phyloP scores from a whole-genome alignment of 2,888 invertebrate species.

The Gerris lacustris region DNA sequence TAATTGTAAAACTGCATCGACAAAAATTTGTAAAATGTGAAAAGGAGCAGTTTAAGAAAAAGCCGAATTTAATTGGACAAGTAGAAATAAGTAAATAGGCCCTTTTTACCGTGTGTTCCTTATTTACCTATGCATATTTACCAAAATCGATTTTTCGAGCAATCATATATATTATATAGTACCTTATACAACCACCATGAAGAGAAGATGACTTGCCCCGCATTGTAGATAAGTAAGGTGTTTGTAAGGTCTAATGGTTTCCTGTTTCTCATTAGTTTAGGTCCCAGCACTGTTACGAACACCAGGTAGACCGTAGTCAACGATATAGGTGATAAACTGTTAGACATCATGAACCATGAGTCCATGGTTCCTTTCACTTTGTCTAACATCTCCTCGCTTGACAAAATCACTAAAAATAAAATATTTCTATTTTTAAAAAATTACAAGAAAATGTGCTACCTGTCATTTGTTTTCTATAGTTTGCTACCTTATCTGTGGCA shows the following conservation, averaged over 20 bases:
- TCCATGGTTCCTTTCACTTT: conserved; percentile 32
- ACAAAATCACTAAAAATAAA: no score
- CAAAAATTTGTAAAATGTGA: no score
- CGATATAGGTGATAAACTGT: conserved; percentile 36
- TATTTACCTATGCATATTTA: background rate
- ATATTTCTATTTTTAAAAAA: no score
- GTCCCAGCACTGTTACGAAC: conserved; percentile 37
- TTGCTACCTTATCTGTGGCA: no score
- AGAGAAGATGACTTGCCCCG: conserved; percentile 39
- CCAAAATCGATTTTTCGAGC: conserved; percentile 7
- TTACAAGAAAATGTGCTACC: no score
- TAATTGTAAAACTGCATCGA: no score
- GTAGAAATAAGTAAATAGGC: no score
- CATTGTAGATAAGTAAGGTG: conserved; percentile 40
- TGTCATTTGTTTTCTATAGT: no score
- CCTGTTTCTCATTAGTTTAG: conserved; percentile 38
- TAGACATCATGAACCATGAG: conserved; percentile 39
- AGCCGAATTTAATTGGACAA: no score
- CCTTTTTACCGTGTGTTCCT: background rate
- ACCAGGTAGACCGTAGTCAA: conserved; percentile 38
- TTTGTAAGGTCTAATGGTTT: conserved; percentile 38
- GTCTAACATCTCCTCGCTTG: background rate
- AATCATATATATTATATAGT: background rate
- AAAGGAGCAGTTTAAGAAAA: no score
- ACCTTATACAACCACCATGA: conserved; percentile 29